These are phyloP conservation scores for Brachynemurus nebulosus DNA, from an alignment of 2,888 invertebrate species.

Conservation along the genomic window DNA sequence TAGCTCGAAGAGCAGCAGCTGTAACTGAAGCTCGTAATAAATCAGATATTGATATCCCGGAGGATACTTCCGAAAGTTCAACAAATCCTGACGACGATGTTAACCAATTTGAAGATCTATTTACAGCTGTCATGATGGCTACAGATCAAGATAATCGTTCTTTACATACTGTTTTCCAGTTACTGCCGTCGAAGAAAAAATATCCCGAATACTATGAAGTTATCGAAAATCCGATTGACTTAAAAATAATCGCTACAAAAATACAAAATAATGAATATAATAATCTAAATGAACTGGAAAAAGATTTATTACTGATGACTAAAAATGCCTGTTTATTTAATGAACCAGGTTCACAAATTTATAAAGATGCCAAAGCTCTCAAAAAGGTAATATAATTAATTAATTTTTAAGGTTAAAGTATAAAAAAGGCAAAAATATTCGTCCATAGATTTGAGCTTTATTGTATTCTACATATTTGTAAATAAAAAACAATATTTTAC, in stretches of 20 bases:
- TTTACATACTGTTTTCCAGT: slow-evolving; percentile 75
- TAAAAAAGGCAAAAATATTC: too few relatives aligned
- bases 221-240: slow-evolving; percentile 87
- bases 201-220: slow-evolving; percentile 94
- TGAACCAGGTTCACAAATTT: slow-evolving; percentile 92
- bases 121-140: slow-evolving; percentile 77
- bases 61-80: slow-evolving; percentile 57
- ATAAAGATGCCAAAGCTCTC: slow-evolving; percentile 83
- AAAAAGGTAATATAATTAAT: slow-evolving; percentile 75
- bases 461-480: too few relatives aligned
- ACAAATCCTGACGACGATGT: slow-evolving; percentile 61
- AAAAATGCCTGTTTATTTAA: slow-evolving; percentile 93
- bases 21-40: slow-evolving; percentile 15
- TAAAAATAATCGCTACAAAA: slow-evolving; percentile 83
- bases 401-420: too few relatives aligned
- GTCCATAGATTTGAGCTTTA: too few relatives aligned
- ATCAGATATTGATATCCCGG: slow-evolving; percentile 39
- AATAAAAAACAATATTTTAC: too few relatives aligned
- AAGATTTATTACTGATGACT: slow-evolving; percentile 79
- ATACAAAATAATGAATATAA: slow-evolving; percentile 75
- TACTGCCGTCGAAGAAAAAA: slow-evolving; percentile 80
- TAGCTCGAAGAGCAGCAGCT: slow-evolving; percentile 29
- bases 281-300: slow-evolving; percentile 68
- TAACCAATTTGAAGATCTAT: slow-evolving; percentile 74
- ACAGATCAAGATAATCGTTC: slow-evolving; percentile 70